A percentile compares a stretch with the other conserved stretches of the same genome.
Conservation (phyloP, 2,888 invertebrate genomes). For the Ophioninae sp. region DNA sequence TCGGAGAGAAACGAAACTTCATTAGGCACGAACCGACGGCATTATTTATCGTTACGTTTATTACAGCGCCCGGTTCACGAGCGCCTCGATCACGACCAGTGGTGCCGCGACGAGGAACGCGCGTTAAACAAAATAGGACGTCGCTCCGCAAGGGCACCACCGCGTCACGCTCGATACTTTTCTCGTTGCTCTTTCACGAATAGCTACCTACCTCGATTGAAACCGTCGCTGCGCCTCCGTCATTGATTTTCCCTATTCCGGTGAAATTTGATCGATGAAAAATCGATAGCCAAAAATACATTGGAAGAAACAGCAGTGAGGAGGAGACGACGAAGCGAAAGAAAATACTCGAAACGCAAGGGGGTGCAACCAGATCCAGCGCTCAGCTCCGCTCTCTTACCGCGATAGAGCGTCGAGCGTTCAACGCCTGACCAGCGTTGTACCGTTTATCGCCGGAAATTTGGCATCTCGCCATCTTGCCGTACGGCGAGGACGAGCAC, state of each 20-base stretch:
- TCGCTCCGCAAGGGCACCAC: constrained; percentile 1
- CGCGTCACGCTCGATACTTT: constrained; percentile 1
- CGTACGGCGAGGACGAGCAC: no score
- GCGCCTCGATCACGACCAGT: constrained; percentile 27
- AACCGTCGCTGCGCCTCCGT: neutral
- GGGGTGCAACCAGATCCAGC: no score
- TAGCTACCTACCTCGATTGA: neutral
- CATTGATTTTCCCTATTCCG: neutral
- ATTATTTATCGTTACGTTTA: constrained; percentile 64
- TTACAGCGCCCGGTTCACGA: constrained; percentile 49
- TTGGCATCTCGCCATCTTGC: no score
- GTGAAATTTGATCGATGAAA: neutral
- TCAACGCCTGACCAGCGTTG: no score
- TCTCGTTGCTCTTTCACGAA: neutral
- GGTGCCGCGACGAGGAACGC: constrained; percentile 25
- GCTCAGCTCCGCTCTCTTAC: no score
- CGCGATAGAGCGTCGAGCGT: no score
- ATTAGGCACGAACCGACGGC: constrained; percentile 53
- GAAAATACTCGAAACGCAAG: no score
- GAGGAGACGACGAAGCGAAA: neutral
- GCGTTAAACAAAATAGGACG: constrained; percentile 38
- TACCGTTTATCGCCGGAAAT: no score
- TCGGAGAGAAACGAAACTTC: constrained; percentile 51
- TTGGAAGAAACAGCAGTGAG: neutral
- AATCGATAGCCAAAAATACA: neutral